Percentiles rank a stretch among this genome's conserved stretches.
phyloP scores from a whole-genome alignment of 1,140 invertebrate species.

The Drosophila teissieri region DNA sequence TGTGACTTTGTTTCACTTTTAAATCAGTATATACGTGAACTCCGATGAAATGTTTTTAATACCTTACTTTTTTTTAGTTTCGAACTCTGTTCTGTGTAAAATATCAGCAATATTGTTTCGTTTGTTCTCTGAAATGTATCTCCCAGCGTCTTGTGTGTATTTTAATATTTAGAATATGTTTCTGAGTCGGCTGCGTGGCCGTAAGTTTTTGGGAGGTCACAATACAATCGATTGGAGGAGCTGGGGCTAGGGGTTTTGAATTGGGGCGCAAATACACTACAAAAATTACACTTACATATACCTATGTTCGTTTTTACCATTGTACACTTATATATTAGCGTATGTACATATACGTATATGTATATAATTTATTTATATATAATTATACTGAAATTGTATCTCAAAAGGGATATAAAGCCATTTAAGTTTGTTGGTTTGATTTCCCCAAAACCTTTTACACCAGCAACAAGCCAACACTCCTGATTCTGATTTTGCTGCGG shows the following conservation, averaged over 20 bases:
- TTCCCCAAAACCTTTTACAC: slow-evolving; percentile 55
- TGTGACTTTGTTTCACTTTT: slow-evolving; percentile 15
- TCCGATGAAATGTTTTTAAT: slow-evolving; percentile 32
- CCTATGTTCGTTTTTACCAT: slow-evolving; percentile 49
- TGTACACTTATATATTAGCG: slow-evolving; percentile 64
- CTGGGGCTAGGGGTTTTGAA: background rate
- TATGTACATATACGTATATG: slow-evolving; percentile 51
- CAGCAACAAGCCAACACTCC: slow-evolving; percentile 12
- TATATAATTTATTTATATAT: slow-evolving; percentile 58
- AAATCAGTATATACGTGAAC: slow-evolving; percentile 34
- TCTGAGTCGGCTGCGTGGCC: slow-evolving; percentile 10
- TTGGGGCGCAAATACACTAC: slow-evolving; percentile 54
- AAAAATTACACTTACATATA: slow-evolving; percentile 71
- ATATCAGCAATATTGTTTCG: slow-evolving; percentile 73
- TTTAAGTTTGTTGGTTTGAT: slow-evolving; percentile 69
- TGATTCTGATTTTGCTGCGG: slow-evolving; percentile 17
- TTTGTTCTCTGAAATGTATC: slow-evolving; percentile 59
- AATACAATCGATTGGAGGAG: slow-evolving; percentile 45
- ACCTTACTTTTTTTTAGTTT: slow-evolving; percentile 21
- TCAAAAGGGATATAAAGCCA: slow-evolving; percentile 83
- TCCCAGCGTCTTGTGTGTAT: slow-evolving; percentile 22
- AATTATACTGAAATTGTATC: slow-evolving; percentile 75
- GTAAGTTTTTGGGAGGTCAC: slow-evolving; percentile 30
- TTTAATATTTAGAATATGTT: slow-evolving; percentile 63
- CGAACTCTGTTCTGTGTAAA: slow-evolving; percentile 75